Evolutionary conservation across 2,113 vertebrate genomes (phyloP), one percentile per base, ranked within the genome.

Genomic region (Microcebus tavaratra): DNA sequence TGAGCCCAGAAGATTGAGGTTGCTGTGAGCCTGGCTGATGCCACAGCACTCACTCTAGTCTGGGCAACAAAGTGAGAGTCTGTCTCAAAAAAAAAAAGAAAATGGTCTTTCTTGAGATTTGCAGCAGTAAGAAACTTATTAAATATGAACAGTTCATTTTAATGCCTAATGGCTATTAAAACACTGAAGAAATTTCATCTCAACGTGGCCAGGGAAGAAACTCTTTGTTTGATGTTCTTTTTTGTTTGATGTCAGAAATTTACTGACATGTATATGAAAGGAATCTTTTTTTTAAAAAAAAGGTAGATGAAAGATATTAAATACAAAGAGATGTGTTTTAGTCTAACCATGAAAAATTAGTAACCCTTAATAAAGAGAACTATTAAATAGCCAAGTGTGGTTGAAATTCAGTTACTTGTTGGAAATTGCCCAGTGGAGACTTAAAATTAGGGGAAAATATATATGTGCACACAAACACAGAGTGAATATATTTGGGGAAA

Each of bases 121-220:
- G 78, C 36, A 85, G 48, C 80, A 83, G 39, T 90, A 73, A 88
- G 61, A 36, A 88, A 94, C 76, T 95, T 36, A 81, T 97, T 95
- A 86, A 94, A 91, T 82, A 84, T 93, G 73, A 96, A 85, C 76
- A 84, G 50, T 80, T 73, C 65, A 79, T 90, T 88, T 96, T 88
- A 83, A 88, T 97, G 42, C 36, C 36, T 82, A 81, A 89, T 95
- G 53, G 63, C 2, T 34, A 89, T 96, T 96, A 6, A 42, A 88
- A 95, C 82, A 91, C 34, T 86, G 48, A 83, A 88, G 39, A 95
- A 61, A 45, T 7, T 83, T 94, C 13, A 83, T 84, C 17, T 93
- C 18, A 92, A 18, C 6, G 23, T 87, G 76, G n/a, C 21, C 21
- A 11, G 42, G 73, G 84, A 90, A 80, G 18, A 79, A 90, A 83